Evolutionary conservation across 2,797 vertebrate species (phyloP), one percentile per base, ranked within the genome.

Genomic region (Crenuchus spilurus): DNA sequence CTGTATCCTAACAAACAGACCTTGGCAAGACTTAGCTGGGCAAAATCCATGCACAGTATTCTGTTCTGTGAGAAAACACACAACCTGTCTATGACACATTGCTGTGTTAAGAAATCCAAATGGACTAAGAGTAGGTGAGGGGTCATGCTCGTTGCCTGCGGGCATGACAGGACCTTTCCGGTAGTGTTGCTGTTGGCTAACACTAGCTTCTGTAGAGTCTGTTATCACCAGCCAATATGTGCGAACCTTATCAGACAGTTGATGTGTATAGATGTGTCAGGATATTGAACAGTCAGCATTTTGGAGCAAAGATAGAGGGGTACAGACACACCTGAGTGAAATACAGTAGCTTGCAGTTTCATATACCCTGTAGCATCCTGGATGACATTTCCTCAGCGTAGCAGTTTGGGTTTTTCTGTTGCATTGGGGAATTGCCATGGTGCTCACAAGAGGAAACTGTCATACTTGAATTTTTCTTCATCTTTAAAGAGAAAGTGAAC

Each of bases 201-300:
- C 26, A 16, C 14, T 54, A 11, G 7, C 61, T 46, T 16, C 18
- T 60, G 44, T 37, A 11, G 11, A 46, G 41, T 37, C 49, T 66
- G 31, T 65, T n/a, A 42, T 60, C 39, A 31, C 24, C 39, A 55
- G 44, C 14, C 20, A n/a, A n/a, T 16, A 8, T 20, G 18, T 44
- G 62, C n/a, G 55, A 76, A 57, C 51, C 49, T 48, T 39, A 16
- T 41, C 16, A 31, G 51, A 76, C 49, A 20, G 26, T 8, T 52
- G 61, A 41, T 18, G 16, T 28, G 24, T 52, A 22, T 16, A 55
- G 39, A 62, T 26, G 51, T 20, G 13, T 64, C 28, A 42, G 41
- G 41, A 49, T 70, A 58, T 16, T 24, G 39, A 26, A 28, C 28
- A 60, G 16, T 77, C 75, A 72, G 75, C 28, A 2, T 16, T 71